Evolutionary conservation across 2,797 vertebrate species (phyloP), one percentile per base, ranked within the genome.

Genomic region (Cottoperca gobio): DNA sequence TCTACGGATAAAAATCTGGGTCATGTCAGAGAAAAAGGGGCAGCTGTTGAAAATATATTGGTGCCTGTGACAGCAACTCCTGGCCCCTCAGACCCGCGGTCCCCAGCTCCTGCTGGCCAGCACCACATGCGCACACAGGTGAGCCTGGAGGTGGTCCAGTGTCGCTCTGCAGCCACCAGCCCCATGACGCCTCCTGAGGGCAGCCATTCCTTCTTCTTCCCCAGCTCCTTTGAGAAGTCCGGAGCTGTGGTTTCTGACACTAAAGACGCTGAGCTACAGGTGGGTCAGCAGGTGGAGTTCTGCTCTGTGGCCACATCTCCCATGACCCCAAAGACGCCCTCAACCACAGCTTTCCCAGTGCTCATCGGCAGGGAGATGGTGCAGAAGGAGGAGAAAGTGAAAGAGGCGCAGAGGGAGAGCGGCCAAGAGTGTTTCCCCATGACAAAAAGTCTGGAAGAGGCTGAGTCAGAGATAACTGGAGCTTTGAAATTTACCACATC

Each of bases 221-320:
- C 93, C 1, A 78, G 63, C 72, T 87, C 86, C 26, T 86, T 88
- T 23, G 87, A 76, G 37, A 90, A 68, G 79, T 42, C 42, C 0
- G 83, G 37, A 66, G 69, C 55, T 0, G 83, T 73, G 37, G 87
- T 73, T 0, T 54, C 93, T 2, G 88, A 79, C 58, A 94, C 87
- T 49, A 94, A 95, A 82, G 96, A 97, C 0, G 96, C 93, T 0
- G 95, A 95, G 78, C 94, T 96, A 82, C 96, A 97, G 86, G 95
- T 95, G 79, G 96, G 94, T 48, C 93, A 92, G 74, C 92, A 93
- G 0, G 94, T 96, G 55, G 96, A 97, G 93, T 96, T 90, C 46
- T 95, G 96, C 73, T 96, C 97, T 0, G 95, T 97, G 21, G 96
- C 96, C 84, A 98, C 97, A 0, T 97, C 96, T 21, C 97, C 97